Percentiles rank a stretch among this genome's conserved stretches.
These are phyloP conservation scores for Drosophila chauvacae DNA, from an alignment of 1,140 invertebrate genomes.

Conservation along the genomic window DNA sequence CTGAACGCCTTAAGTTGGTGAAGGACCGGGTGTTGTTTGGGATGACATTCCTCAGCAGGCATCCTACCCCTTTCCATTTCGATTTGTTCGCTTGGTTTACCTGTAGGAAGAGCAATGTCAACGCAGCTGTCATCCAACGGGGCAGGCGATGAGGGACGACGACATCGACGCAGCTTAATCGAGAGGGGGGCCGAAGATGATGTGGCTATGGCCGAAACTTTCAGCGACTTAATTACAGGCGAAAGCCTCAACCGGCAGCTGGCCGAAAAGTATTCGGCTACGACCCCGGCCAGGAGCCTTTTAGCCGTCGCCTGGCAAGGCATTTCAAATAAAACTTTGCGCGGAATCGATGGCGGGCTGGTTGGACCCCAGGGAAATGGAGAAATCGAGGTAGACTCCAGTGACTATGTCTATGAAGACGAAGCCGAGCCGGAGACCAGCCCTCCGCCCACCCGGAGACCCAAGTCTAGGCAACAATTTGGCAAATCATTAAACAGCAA, in stretches of 20 bases:
- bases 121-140: slow-evolving; percentile 50
- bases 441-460: slow-evolving; percentile 6
- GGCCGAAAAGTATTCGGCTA: slow-evolving; percentile 21
- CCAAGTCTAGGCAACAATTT: slow-evolving; percentile 67
- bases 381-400: slow-evolving; percentile 33
- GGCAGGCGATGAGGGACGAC: slow-evolving; percentile 26
- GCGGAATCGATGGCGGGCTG: slow-evolving; percentile 67
- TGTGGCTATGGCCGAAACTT: slow-evolving; percentile 58
- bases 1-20: slow-evolving; percentile 49
- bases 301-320: slow-evolving; percentile 31
- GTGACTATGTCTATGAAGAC: slow-evolving; percentile 66
- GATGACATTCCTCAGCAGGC: neutral
- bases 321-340: slow-evolving; percentile 69
- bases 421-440: slow-evolving; percentile 12
- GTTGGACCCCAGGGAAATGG: slow-evolving; percentile 28
- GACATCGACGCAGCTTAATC: slow-evolving; percentile 70
- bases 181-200: slow-evolving; percentile 26
- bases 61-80: slow-evolving; percentile 2
- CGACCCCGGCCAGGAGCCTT: slow-evolving; percentile 6
- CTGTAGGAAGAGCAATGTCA: slow-evolving; percentile 58
- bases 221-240: slow-evolving; percentile 81
- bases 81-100: slow-evolving; percentile 34
- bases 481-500: slow-evolving; percentile 83
- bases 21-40: slow-evolving; percentile 12
- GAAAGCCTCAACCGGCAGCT: slow-evolving; percentile 40